Base-by-base conservation (phyloP, 2,888 invertebrate species). In the Eubasilissa splendida region DNA sequence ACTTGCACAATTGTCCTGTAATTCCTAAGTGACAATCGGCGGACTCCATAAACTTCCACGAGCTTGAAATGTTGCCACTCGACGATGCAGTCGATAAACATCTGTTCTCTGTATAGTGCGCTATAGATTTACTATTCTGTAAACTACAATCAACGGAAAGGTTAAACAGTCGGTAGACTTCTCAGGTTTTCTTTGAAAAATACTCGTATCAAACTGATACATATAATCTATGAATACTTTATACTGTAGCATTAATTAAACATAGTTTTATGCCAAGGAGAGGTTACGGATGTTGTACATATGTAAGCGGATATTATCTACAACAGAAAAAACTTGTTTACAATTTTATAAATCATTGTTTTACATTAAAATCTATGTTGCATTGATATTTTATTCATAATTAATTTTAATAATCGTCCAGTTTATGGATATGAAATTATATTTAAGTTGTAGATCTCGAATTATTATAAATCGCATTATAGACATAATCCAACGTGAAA, bases 61-160 rank as follows among this genome's bases (percentile, higher is more conserved):
- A 66, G 63, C 66, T 33, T 66, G 66, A 42, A 42, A 33, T 50
- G 50, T 42, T 66, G 66, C 33, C 66, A 66, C 66, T 2, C 66
- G n/a, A 31, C 66, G 66, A 42, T 66, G 66, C 31, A 65, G n/a
- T 66, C 66, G n/a, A 66, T 63, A 63, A 63, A 63, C 33, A 63
- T 63, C 63, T 22, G 31, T 22, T 11, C 66, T 12, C 12, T 42
- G 66, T 42, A 66, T 42, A 66, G 63, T 22, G 22, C 22, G 22
- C 22, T 22, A 22, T 22, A 22, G 22, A 1, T 22, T 22, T 22
- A 22, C 22, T 22, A 22, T 22, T 22, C 22, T 22, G 22, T 22
- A 31, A 9, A 22, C 12, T 50, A 42, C n/a, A 12, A 42, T 14
- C 66, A 66, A n/a, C 52, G 50, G 12, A 66, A 66, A 66, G 66